Evolutionary conservation across 2,113 vertebrate genomes (phyloP).

Genomic region (Chaetodon trifascialis): DNA sequence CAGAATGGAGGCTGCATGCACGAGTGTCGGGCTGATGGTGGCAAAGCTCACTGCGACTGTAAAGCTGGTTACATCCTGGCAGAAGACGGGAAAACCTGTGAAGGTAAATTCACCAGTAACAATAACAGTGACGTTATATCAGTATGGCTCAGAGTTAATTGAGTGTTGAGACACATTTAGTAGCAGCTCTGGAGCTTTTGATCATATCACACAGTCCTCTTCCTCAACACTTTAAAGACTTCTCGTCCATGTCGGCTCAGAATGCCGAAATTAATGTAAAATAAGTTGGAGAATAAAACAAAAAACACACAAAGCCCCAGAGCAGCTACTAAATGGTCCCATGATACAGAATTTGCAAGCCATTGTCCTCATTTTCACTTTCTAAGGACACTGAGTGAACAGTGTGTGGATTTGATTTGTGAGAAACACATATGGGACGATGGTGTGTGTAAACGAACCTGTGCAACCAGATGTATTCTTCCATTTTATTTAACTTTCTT

Average conservation of each 20-base stretch:
- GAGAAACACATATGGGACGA: background rate
- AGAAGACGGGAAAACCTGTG: slow-evolving; percentile 85
- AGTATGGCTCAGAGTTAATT: background rate
- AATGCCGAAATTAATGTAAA: too few species aligned
- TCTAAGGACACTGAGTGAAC: background rate
- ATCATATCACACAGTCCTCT: background rate
- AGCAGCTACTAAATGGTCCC: background rate
- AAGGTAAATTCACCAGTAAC: slow-evolving; percentile 83
- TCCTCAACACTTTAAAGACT: background rate
- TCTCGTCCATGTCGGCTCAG: background rate
- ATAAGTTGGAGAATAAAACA: too few species aligned
- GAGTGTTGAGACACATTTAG: background rate
- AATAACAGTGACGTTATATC: background rate
- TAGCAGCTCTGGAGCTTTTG: background rate
- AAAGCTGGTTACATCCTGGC: slow-evolving; percentile 86
- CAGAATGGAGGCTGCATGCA: slow-evolving; percentile 93
- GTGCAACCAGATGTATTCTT: slow-evolving; percentile 11
- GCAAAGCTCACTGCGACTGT: slow-evolving; percentile 87
- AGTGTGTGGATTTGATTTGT: slow-evolving; percentile 11
- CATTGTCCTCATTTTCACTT: background rate
- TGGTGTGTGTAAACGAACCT: background rate
- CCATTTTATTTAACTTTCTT: background rate
- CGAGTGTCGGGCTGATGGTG: slow-evolving; percentile 82
- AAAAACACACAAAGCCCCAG: background rate
- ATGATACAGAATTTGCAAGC: too few species aligned